Evolutionary conservation across 2,888 invertebrate species (phyloP), one percentile per base, ranked within the genome.

Genomic region (Archips xylosteana): DNA sequence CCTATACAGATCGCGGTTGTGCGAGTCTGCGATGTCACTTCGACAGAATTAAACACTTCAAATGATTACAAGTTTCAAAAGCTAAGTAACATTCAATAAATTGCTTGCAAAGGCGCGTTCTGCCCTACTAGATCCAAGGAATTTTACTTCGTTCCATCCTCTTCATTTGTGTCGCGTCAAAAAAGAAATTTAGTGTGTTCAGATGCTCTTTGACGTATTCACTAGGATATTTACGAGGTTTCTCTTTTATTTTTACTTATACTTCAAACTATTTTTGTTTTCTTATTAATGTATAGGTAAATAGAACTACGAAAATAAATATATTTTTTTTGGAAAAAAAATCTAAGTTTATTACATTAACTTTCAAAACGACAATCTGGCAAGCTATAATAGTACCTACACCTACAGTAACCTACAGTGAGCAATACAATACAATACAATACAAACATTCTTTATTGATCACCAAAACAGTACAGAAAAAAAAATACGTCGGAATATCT

Each of bases 31-130:
- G 12, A 45, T 12, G 45, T 45, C 12, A 45, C 45, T 45, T 45
- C 9, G 45, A 45, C 45, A 3, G 45, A 12, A 2, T 13, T n/a
- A n/a, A 49, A n/a, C n/a, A n/a, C n/a, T 49, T 49, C 1, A 49
- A 49, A 49, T 49, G 49, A 49, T 45, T 45, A 8, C 45, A 63
- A 63, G 45, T 36, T 51, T 51, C 51, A 65, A 36, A 65, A 36
- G 51, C 51, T 34, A 9, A 5, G 5, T 49, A 9, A 36, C 34
- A 36, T 51, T 65, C 15, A 65, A 65, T 65, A 51, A 51, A 36
- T 5, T 39, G 15, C 10, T 65, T 4, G 62, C 13, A n/a, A 49
- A n/a, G n/a, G 49, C 5, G 49, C 5, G 49, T n/a, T 6, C n/a
- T 2, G 45, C 10, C 12, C 49, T 49, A n/a, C 49, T 49, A 1